Evolutionary conservation across 2,888 invertebrate genomes (phyloP).

Genomic region (Serripes groenlandicus): DNA sequence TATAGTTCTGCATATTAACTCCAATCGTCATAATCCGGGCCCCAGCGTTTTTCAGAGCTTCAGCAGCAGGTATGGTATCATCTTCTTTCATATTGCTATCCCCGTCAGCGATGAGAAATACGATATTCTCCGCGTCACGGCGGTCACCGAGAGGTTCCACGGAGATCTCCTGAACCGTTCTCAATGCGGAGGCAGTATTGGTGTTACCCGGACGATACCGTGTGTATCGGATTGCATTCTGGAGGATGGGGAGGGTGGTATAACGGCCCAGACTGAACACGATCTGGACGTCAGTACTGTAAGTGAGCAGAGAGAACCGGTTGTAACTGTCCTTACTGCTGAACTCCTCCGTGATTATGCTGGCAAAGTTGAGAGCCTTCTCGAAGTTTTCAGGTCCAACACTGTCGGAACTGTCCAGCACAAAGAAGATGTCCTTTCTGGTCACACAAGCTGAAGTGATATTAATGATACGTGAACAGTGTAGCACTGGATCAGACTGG

Average conservation of each 20-base stretch:
- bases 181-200: constrained; percentile 79
- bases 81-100: constrained; percentile 78
- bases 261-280: constrained; percentile 79
- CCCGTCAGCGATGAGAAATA: constrained; percentile 81
- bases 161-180: constrained; percentile 71
- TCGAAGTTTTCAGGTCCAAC: constrained; percentile 76
- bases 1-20: constrained; percentile 70
- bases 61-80: constrained; percentile 78
- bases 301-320: constrained; percentile 78
- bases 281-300: constrained; percentile 74
- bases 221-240: constrained; percentile 71
- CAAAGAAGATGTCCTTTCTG: constrained; percentile 78
- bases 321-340: constrained; percentile 70
- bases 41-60: constrained; percentile 73
- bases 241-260: constrained; percentile 51
- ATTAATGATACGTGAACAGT: no score
- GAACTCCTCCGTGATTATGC: constrained; percentile 71
- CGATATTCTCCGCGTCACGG: constrained; percentile 72
- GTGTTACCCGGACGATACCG: constrained; percentile 79
- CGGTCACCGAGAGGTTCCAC: constrained; percentile 71
- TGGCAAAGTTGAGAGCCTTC: constrained; percentile 71
- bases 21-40: constrained; percentile 79
- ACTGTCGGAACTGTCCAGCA: constrained; percentile 80
- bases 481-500: no score
- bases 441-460: constrained; percentile 75